Evolutionary conservation across 2,113 vertebrate species (phyloP), one percentile per base, ranked within the genome.

Genomic region (Nanorana parkeri): DNA sequence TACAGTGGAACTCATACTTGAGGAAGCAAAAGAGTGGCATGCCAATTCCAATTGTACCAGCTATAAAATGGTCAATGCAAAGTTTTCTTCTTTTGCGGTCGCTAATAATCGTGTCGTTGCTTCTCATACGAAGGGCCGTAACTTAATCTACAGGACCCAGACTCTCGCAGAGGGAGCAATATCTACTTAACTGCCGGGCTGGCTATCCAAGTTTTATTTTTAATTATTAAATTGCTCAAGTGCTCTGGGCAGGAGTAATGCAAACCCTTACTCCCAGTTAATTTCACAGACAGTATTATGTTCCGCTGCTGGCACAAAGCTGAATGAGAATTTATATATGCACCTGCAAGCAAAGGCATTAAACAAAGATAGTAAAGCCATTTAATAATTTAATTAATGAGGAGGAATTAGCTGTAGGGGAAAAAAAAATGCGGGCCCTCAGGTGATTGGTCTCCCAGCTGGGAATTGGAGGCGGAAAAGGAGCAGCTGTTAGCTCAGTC

Each of bases 381-480:
- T 76, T 76, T 66, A 67, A 83, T 75, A 83, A 83, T 76, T 76
- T 76, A 83, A 83, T 83, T 83, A 83, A 83, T 83, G 80, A 83
- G 72, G 17, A 75, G 47, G 29, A 83, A 83, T 75, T 83, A 83
- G 64, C 71, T 67, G 80, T 75, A 60, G 47, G 32, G 21, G 67
- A 79, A 79, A 58, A 68, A 80, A 69, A 56, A 66, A 55, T 41
- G 61, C 5, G 16, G 52, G 32, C 80, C 78, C 80, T 83, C 63
- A 67, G 80, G 80, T 75, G 63, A 76, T 60, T 76, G 71, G 71
- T 47, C 72, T 76, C 41, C 80, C 80, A 76, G 71, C 71, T 76
- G 72, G 52, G 71, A 83, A 76, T 60, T 83, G 32, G 21, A 83
- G 52, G 72, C 72, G 64, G 80, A 76, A 83, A 76, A 76, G 28